These are phyloP conservation scores for Cephus cinctus DNA, from an alignment of 1,140 invertebrate species.

Conservation along the genomic window DNA sequence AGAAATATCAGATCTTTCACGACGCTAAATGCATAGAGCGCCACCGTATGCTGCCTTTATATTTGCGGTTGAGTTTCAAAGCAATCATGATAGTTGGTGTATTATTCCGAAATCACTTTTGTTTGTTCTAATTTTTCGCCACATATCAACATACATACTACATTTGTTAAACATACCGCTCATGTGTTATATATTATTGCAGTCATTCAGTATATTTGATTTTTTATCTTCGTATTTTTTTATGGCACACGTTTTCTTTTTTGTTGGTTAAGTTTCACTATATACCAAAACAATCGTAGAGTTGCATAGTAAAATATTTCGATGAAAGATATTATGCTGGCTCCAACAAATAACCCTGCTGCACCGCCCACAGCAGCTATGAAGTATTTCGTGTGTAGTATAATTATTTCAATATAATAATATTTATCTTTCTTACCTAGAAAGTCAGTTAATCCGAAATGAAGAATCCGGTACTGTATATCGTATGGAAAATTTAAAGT, in stretches of 20 bases:
- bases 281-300: conserved; percentile 59
- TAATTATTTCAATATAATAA: not conserved
- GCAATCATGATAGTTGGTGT: conserved; percentile 10
- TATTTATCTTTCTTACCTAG: conserved; percentile 11
- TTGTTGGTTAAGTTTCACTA: conserved; percentile 4
- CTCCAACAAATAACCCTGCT: conserved; percentile 69
- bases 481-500: conserved; percentile 8
- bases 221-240: not conserved
- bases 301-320: conserved; percentile 69
- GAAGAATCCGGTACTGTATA: conserved; percentile 10
- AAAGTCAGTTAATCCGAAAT: conserved; percentile 22
- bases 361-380: conserved; percentile 69
- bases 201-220: conserved; percentile 12
- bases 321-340: conserved; percentile 67
- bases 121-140: conserved; percentile 22
- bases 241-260: not conserved
- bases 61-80: not conserved
- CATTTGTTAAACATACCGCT: not conserved
- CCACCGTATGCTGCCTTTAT: conserved; percentile 33
- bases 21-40: too few species aligned
- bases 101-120: conserved; percentile 17
- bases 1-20: too few species aligned
- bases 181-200: not conserved
- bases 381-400: not conserved
- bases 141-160: conserved; percentile 6